Base-by-base conservation (phyloP, 1,140 invertebrate genomes). In the Nasonia giraulti region DNA sequence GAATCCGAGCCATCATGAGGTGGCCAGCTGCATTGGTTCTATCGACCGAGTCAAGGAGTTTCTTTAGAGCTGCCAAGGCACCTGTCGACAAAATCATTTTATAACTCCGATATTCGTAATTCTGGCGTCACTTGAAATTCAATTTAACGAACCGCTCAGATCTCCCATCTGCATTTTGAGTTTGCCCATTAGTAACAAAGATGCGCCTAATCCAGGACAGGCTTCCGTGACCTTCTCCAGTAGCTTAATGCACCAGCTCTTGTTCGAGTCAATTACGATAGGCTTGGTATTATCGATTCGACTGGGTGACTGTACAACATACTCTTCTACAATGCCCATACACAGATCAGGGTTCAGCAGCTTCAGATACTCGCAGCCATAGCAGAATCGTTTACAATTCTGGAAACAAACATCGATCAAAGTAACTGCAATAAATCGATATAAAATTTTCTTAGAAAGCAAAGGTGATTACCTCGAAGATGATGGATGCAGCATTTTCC, bases 1-100 rank as follows among this genome's bases (percentile, higher is more conserved):
- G 95, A 76, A 98, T 97, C 92, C 98, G 97, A 27, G 98, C 97
- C 94, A 98, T 95, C 6, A 99, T 92, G 6, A 99, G 93, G 92
- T 98, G 96, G 33, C 96, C 97, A 87, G 98, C 96, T 1, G 96
- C 96, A 89, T 96, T 96, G 0, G 96, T 95, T 20, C 95, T 94
- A 91, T 98, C 97, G 14, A 96, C 92, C 50, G 94, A 91, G 8
- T 97, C 96, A 17, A 97, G 90, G 84, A 98, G 95, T 88, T 96
- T 95, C 87, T 96, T 95, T 31, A 99, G 91, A 31, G 95, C 94
- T 40, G 89, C 92, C 47, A 95, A 92, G 1, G 97, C 96, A 37
- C 94, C 94, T 87, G 73, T 20, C 3, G 11, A 71, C 14, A 71
- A 12, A 71, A 71, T 4, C 3, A 11, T 20, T 71, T 71, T 31